phyloP scores from a whole-genome alignment of 2,888 invertebrate genomes.

The Tachina lurida region DNA sequence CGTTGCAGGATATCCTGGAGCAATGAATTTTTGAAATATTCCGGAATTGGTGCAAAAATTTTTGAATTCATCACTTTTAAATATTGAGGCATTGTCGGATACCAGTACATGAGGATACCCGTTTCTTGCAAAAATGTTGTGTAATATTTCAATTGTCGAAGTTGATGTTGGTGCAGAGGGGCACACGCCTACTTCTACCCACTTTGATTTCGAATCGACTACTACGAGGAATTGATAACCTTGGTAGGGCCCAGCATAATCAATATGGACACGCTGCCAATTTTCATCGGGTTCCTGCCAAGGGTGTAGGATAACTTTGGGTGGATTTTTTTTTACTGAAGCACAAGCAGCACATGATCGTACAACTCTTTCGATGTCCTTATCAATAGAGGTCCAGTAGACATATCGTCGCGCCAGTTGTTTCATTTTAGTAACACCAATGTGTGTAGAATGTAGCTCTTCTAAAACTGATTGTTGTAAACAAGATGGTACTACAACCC shows the following conservation, averaged over 20 bases:
- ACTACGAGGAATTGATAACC: background rate
- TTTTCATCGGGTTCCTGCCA: background rate
- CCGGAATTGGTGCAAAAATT: too few species aligned
- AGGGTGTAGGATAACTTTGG: background rate
- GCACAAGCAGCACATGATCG: background rate
- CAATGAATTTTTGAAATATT: too few species aligned
- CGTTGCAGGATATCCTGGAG: background rate
- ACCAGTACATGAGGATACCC: background rate
- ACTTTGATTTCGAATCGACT: background rate
- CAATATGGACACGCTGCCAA: background rate
- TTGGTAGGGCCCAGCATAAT: background rate
- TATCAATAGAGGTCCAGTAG: background rate
- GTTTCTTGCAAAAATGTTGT: background rate
- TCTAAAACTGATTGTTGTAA: background rate
- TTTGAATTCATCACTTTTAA: too few species aligned
- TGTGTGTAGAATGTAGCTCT: slow-evolving; percentile 6
- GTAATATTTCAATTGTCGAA: background rate
- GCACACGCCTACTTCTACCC: background rate
- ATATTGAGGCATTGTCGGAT: too few species aligned
- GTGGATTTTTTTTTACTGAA: slow-evolving; percentile 4
- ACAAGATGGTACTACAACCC: background rate
- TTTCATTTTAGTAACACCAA: background rate
- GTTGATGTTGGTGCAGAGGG: background rate
- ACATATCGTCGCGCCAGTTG: background rate
- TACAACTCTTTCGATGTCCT: slow-evolving; percentile 11